phyloP scores from a whole-genome alignment of 2,113 vertebrate genomes.

The Chinchilla lanigera region DNA sequence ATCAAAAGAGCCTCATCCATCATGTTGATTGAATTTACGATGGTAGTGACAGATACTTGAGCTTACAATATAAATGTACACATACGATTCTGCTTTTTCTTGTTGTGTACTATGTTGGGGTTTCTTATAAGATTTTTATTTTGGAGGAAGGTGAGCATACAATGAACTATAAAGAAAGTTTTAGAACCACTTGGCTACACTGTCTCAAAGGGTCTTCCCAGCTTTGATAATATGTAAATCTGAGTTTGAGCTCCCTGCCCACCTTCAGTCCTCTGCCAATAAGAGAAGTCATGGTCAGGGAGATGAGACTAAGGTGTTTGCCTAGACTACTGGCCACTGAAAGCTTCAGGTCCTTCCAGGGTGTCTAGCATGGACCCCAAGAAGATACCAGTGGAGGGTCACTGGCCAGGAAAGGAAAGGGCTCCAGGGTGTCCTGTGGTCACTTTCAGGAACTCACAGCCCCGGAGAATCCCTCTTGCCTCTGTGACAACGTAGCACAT shows the following conservation, averaged over 20 bases:
- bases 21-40: background rate
- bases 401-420: background rate
- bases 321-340: background rate
- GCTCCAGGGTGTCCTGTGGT: background rate
- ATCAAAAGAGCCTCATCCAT: background rate
- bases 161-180: background rate
- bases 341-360: background rate
- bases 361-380: background rate
- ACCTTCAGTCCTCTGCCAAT: background rate
- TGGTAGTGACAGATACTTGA: background rate
- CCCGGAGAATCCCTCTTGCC: background rate
- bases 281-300: background rate
- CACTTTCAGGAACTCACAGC: background rate
- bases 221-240: background rate
- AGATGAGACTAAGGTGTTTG: background rate
- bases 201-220: background rate
- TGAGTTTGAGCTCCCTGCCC: background rate
- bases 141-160: background rate
- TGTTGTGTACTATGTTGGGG: background rate
- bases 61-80: background rate
- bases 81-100: background rate
- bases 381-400: background rate
- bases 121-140: background rate
- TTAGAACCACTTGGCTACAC: background rate
- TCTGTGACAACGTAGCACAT: background rate